Evolutionary conservation across 2,888 invertebrate species (phyloP), one percentile per base, ranked within the genome.

Genomic region (Ophioninae sp.): DNA sequence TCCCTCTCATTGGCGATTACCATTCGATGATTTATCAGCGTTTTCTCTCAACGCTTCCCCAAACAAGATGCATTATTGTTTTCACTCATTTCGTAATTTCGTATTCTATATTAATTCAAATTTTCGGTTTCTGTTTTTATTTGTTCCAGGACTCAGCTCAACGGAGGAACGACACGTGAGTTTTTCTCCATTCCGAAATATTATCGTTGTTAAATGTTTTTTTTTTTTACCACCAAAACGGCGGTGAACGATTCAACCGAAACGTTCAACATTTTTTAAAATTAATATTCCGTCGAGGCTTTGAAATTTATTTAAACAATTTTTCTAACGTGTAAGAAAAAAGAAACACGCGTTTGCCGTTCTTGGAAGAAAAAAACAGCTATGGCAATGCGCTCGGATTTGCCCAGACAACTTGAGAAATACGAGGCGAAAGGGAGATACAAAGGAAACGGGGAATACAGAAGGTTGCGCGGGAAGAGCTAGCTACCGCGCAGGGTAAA

Each of bases 161-260:
- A 94, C 94, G 75, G 95, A 95, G 91, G 95, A 95, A 91, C 93
- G 95, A 94, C 95, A 95, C 93, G 95, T 95, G 93, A 95, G 95
- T 95, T 93, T 78, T 72, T 76, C 70, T 76, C 59, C 50, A 57
- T 64, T 75, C 64, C n/a, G n/a, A n/a, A n/a, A n/a, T n/a, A n/a
- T n/a, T n/a, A n/a, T n/a, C n/a, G n/a, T n/a, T n/a, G n/a, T n/a
- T n/a, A n/a, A n/a, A n/a, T n/a, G n/a, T n/a, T n/a, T n/a, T n/a
- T n/a, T n/a, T n/a, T n/a, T n/a, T n/a, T n/a, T n/a, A n/a, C n/a
- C n/a, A n/a, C n/a, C n/a, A n/a, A n/a, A n/a, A n/a, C n/a, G n/a
- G n/a, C n/a, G n/a, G n/a, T n/a, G n/a, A n/a, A n/a, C n/a, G n/a
- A n/a, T n/a, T n/a, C n/a, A n/a, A n/a, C n/a, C n/a, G n/a, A n/a